phyloP scores from a whole-genome alignment of 2,797 vertebrate species.

The Hippocampus kuda region DNA sequence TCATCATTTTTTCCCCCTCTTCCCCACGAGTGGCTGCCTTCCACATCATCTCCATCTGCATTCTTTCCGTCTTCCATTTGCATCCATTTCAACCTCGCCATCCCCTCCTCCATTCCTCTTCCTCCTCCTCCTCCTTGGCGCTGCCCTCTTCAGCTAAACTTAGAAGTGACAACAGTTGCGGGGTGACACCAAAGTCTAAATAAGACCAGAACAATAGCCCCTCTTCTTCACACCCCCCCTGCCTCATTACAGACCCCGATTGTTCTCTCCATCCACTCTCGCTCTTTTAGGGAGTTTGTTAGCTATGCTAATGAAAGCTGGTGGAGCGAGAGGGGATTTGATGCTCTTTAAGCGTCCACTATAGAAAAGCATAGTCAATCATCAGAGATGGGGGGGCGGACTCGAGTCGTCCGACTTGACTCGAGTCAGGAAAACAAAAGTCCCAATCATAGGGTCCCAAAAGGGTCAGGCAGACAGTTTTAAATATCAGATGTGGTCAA shows the following conservation, averaged over 20 bases:
- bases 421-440: constrained; percentile 1
- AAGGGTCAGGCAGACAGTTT: no score
- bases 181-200: constrained; percentile 65
- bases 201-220: constrained; percentile 62
- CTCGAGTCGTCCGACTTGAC: constrained; percentile 9
- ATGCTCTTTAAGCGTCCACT: constrained; percentile 63
- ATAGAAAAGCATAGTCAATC: constrained; percentile 49
- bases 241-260: constrained; percentile 65
- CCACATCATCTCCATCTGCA: constrained; percentile 4
- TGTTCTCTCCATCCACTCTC: constrained; percentile 53
- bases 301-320: constrained; percentile 64
- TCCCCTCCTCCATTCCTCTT: constrained; percentile 6
- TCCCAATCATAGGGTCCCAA: no score
- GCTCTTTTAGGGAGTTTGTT: constrained; percentile 61
- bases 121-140: constrained; percentile 15
- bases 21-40: not conserved
- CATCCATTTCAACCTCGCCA: constrained; percentile 7
- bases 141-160: constrained; percentile 62
- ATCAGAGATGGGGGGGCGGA: constrained; percentile 35
- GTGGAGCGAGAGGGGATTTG: constrained; percentile 60
- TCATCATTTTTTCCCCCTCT: constrained; percentile 2
- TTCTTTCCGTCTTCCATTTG: constrained; percentile 23
- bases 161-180: constrained; percentile 74
- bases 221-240: constrained; percentile 23
- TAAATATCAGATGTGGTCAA: no score